Percentiles rank a stretch among this genome's conserved stretches.
Evolutionary conservation across 2,113 vertebrate genomes (phyloP).

Genomic region (Catagonus wagneri): DNA sequence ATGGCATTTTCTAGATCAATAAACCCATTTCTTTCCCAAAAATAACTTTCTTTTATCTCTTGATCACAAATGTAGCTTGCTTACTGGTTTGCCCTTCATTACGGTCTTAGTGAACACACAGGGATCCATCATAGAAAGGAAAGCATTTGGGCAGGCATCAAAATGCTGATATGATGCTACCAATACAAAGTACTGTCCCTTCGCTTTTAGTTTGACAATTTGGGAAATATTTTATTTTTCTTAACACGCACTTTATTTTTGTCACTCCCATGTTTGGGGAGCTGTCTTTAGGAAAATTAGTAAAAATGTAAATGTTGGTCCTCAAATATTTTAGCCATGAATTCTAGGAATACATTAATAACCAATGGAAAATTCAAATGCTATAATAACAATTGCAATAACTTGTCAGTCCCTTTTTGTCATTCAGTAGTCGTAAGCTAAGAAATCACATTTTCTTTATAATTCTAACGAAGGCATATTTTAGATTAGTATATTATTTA

Average conservation of each 20-base stretch:
- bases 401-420: slow-evolving; percentile 19
- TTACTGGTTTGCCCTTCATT: not conserved
- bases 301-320: slow-evolving; percentile 26
- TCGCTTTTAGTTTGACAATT: not conserved
- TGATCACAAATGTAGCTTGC: not conserved
- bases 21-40: not conserved
- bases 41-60: not conserved
- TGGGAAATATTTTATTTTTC: slow-evolving; percentile 31
- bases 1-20: slow-evolving; percentile 34
- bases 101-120: not conserved
- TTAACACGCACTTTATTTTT: not conserved
- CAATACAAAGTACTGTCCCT: not conserved
- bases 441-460: slow-evolving; percentile 67
- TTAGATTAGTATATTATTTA: slow-evolving; percentile 74
- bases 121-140: not conserved
- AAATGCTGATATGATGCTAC: not conserved
- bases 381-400: slow-evolving; percentile 47
- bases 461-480: slow-evolving; percentile 60
- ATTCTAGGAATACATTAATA: slow-evolving; percentile 57
- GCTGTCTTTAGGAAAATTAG: not conserved
- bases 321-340: not conserved
- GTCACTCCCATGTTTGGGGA: not conserved
- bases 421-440: slow-evolving; percentile 20
- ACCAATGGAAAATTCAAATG: slow-evolving; percentile 57
- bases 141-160: not conserved